Evolutionary conservation across 2,113 vertebrate species (phyloP).

Genomic region (Microtus montanus): DNA sequence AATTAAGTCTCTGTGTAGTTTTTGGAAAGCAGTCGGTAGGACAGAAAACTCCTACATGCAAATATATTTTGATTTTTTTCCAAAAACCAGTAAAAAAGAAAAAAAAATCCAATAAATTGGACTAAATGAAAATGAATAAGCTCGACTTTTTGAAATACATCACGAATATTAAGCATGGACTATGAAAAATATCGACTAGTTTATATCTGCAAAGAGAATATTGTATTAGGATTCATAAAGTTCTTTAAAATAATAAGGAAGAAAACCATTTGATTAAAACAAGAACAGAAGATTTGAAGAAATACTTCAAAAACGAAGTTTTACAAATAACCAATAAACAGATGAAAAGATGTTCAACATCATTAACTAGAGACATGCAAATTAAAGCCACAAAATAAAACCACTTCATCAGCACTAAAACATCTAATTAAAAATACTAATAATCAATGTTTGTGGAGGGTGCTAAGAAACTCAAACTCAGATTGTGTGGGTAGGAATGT

Average conservation of each 20-base stretch:
- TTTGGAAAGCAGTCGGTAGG: no score
- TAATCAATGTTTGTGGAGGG: neutral
- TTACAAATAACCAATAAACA: neutral
- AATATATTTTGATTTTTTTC: neutral
- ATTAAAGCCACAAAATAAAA: neutral
- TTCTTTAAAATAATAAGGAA: neutral
- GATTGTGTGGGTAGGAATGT: neutral
- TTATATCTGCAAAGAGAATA: neutral
- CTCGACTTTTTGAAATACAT: neutral
- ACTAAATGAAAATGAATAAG: neutral
- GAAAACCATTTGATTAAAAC: neutral
- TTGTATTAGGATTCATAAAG: neutral
- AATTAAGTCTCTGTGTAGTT: no score
- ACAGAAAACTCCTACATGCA: no score
- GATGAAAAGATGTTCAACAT: neutral
- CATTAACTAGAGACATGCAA: neutral
- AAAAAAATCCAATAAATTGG: neutral
- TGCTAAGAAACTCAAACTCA: neutral
- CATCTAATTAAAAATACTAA: neutral
- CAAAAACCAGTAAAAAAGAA: neutral
- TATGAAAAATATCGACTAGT: neutral
- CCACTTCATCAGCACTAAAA: neutral
- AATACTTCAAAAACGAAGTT: neutral
- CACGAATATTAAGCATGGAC: neutral
- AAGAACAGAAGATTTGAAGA: neutral